Conservation (phyloP, 1,140 invertebrate genomes). For the Drosophila orosa region DNA sequence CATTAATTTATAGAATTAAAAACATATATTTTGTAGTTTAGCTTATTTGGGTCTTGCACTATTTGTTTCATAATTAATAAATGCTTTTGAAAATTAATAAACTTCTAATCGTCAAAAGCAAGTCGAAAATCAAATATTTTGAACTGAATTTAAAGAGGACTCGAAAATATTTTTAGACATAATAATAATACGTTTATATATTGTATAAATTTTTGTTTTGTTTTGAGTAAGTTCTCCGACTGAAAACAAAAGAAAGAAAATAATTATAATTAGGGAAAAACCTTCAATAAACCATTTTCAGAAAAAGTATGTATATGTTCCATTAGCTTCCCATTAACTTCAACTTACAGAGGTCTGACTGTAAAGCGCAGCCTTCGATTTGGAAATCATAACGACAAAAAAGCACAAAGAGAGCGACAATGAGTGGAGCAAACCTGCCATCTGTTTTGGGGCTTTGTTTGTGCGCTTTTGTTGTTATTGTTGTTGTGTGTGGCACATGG, state of each 20-base stretch:
- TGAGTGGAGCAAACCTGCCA: conserved; percentile 22
- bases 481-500: conserved; percentile 34
- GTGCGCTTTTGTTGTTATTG: conserved; percentile 13
- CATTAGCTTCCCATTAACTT: neutral
- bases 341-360: neutral
- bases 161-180: neutral
- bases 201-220: neutral
- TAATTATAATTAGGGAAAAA: neutral
- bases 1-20: no score
- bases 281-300: neutral
- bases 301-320: neutral
- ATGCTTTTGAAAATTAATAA: no score
- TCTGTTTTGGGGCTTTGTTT: conserved; percentile 43
- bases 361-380: conserved; percentile 27
- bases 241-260: neutral
- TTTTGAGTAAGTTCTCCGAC: neutral
- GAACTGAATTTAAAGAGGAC: neutral
- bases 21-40: no score
- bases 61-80: no score
- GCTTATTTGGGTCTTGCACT: no score
- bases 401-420: conserved; percentile 36
- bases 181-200: neutral
- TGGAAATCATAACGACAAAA: conserved; percentile 27
- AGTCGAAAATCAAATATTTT: no score
- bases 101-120: no score